Conservation (phyloP, 1,140 invertebrate species). For the Apis dorsata region DNA sequence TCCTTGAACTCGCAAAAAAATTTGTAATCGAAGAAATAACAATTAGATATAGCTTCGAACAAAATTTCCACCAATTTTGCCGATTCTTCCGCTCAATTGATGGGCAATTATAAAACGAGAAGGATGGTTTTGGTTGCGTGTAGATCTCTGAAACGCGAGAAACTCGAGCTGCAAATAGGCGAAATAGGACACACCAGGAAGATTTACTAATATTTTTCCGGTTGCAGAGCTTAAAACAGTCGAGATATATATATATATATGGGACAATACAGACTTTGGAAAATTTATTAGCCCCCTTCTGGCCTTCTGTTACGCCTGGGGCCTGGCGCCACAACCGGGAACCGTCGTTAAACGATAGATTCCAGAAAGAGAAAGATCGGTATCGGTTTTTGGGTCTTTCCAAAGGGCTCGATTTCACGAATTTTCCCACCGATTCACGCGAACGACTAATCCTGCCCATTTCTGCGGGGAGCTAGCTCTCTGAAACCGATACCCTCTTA, state of each 20-base stretch:
- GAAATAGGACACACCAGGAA: not conserved
- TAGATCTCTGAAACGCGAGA: not conserved
- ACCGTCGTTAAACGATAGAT: constrained; percentile 76
- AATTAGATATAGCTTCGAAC: too few species aligned
- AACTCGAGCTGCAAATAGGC: not conserved
- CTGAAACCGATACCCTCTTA: constrained; percentile 30
- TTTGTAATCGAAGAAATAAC: too few species aligned
- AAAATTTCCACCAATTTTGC: too few species aligned
- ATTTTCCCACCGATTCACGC: constrained; percentile 62
- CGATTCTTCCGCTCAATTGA: too few species aligned
- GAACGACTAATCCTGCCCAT: not conserved
- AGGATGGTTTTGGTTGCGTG: not conserved
- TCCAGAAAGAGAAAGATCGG: constrained; percentile 69
- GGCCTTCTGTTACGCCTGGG: constrained; percentile 41
- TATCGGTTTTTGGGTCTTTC: constrained; percentile 62
- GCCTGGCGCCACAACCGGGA: constrained; percentile 71
- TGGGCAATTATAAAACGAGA: too few species aligned
- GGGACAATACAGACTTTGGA: constrained; percentile 48
- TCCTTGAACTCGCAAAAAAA: too few species aligned
- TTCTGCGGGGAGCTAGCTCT: not conserved
- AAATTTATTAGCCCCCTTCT: constrained; percentile 61
- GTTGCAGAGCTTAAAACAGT: constrained; percentile 49
- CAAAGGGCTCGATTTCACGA: constrained; percentile 61
- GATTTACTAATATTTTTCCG: constrained; percentile 63
- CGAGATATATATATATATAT: constrained; percentile 11